Evolutionary conservation across 2,113 vertebrate genomes (phyloP).

Genomic region (Pandion haliaetus): DNA sequence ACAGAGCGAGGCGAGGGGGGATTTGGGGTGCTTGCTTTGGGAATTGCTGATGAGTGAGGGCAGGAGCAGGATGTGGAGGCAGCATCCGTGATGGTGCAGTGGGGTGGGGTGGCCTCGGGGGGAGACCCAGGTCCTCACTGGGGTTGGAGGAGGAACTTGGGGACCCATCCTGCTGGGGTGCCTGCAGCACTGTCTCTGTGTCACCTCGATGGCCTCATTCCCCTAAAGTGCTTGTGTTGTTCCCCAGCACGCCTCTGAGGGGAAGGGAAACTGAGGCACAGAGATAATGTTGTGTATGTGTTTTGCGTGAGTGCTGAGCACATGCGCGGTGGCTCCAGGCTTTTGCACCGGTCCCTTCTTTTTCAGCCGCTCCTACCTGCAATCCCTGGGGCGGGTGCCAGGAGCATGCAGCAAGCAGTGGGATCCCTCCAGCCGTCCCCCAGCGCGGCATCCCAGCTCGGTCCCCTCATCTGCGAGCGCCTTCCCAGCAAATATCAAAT

Average conservation of each 20-base stretch:
- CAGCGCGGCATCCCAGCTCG: accelerated
- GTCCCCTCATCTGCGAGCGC: accelerated
- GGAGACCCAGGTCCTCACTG: accelerated
- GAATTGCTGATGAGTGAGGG: not conserved
- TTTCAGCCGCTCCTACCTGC: not conserved
- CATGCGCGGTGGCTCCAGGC: accelerated
- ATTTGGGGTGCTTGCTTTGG: not conserved
- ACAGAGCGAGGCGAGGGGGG: accelerated
- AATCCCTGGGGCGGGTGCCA: not conserved
- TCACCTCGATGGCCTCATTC: not conserved
- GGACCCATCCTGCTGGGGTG: not conserved
- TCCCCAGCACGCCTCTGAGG: not conserved
- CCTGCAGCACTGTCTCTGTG: not conserved
- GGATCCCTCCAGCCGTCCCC: not conserved
- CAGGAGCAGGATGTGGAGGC: not conserved
- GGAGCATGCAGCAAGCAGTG: accelerated
- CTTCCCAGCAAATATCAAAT: not conserved
- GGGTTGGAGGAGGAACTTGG: accelerated
- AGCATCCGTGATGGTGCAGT: accelerated
- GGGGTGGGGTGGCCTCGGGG: accelerated
- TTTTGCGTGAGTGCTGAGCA: accelerated
- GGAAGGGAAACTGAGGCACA: not conserved
- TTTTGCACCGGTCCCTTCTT: not conserved
- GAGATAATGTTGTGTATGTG: accelerated
- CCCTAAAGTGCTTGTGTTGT: not conserved